These are phyloP conservation scores for Podargus strigoides DNA, from an alignment of 2,797 vertebrate genomes.

Conservation along the genomic window DNA sequence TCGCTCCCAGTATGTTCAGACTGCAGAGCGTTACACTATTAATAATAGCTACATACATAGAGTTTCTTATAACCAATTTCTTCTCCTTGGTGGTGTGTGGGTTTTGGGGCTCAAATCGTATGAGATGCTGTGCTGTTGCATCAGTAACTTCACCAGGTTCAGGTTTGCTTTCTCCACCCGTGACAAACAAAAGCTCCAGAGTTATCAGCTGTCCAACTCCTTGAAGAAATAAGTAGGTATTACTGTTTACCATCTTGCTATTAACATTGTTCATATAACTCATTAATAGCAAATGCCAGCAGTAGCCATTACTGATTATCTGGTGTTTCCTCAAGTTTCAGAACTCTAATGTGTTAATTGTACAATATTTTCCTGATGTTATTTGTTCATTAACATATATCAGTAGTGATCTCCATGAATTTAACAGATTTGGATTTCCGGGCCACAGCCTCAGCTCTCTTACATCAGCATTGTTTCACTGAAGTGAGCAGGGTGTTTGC, in stretches of 20 bases:
- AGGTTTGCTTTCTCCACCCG: constrained; percentile 73
- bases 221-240: constrained; percentile 58
- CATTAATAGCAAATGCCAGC: neutral
- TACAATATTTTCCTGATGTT: neutral
- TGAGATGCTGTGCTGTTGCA: constrained; percentile 79
- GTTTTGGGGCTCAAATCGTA: constrained; percentile 83
- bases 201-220: constrained; percentile 83
- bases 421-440: neutral
- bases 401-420: neutral
- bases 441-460: neutral
- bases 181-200: constrained; percentile 81
- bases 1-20: neutral
- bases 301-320: neutral
- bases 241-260: neutral
- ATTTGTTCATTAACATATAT: neutral
- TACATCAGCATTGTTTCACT: neutral
- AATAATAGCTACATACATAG: constrained; percentile 74
- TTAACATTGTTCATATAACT: neutral
- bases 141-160: constrained; percentile 76
- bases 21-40: neutral
- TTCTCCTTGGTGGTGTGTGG: constrained; percentile 72
- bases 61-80: constrained; percentile 82
- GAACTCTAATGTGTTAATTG: neutral
- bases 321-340: neutral
- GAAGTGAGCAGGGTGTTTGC: neutral